Conservation (phyloP, 2,888 invertebrate genomes). For the Conchocele bisecta region DNA sequence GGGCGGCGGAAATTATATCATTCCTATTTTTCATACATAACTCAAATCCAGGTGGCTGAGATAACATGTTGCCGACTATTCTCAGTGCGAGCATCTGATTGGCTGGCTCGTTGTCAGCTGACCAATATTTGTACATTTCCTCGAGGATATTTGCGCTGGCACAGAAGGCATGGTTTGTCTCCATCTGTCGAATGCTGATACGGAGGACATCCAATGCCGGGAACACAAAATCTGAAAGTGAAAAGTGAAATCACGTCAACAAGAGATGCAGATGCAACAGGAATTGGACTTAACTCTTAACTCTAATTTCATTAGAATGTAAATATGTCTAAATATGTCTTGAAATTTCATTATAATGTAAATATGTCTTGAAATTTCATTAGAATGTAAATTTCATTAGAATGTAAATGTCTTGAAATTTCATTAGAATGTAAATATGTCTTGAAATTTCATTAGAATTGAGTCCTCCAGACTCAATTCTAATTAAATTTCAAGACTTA, state of each 20-base stretch:
- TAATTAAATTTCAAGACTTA: no score
- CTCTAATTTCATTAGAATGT: no score
- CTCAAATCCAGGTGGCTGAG: constrained; percentile 84
- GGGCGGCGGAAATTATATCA: constrained; percentile 65
- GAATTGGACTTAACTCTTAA: no score
- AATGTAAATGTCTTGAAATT: no score
- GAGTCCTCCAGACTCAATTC: no score
- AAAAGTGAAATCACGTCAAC: not conserved
- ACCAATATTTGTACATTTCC: constrained; percentile 82
- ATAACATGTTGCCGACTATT: constrained; percentile 91
- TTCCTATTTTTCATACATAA: constrained; percentile 70
- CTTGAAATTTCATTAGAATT: no score
- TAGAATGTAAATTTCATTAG: no score
- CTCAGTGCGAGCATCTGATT: constrained; percentile 84
- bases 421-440: no score
- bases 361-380: no score
- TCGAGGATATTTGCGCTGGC: constrained; percentile 81
- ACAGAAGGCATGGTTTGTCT: constrained; percentile 86
- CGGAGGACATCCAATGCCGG: constrained; percentile 95
- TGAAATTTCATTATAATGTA: no score
- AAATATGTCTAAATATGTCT: no score
- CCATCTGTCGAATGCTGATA: constrained; percentile 89
- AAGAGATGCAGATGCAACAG: no score
- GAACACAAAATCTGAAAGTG: constrained; percentile 88
- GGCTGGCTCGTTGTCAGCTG: constrained; percentile 60